phyloP scores from a whole-genome alignment of 2,797 vertebrate genomes.

The Parauchenoglanis ngamensis region DNA sequence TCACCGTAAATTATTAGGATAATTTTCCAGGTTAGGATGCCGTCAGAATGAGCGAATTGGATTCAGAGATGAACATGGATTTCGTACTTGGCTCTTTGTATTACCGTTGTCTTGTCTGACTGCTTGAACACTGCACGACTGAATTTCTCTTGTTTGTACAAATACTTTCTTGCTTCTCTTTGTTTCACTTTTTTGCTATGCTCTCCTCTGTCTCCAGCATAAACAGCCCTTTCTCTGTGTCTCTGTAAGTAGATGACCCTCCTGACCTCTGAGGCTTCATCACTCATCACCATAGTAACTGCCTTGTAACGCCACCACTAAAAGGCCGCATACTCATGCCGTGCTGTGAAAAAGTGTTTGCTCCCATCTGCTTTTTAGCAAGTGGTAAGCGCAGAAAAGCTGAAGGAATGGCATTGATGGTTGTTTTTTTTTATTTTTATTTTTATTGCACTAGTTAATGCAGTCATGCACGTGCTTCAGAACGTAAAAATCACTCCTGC shows the following conservation, averaged over 20 bases:
- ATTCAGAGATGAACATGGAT: background rate
- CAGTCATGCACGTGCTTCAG: constrained; percentile 16
- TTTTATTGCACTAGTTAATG: background rate
- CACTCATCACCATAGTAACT: constrained; percentile 48
- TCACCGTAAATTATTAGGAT: background rate
- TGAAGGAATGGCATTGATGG: background rate
- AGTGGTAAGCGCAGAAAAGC: background rate
- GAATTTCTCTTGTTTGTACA: constrained; percentile 30
- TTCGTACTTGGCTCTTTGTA: background rate
- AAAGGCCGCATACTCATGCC: constrained; percentile 24
- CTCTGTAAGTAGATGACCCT: constrained; percentile 49
- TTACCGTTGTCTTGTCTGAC: background rate
- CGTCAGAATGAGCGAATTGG: background rate
- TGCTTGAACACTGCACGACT: constrained; percentile 1
- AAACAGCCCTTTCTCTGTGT: constrained; percentile 47
- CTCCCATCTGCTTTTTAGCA: constrained; percentile 16
- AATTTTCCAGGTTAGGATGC: background rate
- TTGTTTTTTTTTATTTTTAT: too few species aligned
- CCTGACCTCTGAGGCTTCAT: constrained; percentile 42
- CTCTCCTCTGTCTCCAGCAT: constrained; percentile 37
- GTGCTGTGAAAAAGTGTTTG: constrained; percentile 27
- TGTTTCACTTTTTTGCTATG: constrained; percentile 25
- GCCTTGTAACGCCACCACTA: constrained; percentile 36
- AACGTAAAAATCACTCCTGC: background rate
- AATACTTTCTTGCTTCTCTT: constrained; percentile 31